phyloP scores from a whole-genome alignment of 2,888 invertebrate species.

The Augiades crinisus region DNA sequence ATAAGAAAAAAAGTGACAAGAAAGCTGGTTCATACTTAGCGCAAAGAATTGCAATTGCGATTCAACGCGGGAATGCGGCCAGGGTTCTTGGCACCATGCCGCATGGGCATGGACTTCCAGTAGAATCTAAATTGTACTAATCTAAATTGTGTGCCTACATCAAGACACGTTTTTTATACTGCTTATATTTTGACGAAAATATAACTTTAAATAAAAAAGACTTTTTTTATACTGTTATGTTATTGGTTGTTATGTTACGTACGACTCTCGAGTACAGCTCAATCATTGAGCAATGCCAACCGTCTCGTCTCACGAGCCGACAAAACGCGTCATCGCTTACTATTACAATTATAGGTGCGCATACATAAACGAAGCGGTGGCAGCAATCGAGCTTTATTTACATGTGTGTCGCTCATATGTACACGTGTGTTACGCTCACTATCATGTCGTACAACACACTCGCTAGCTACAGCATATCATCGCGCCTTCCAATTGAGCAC shows the following conservation, averaged over 20 bases:
- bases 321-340: constrained; percentile 77
- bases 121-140: no score
- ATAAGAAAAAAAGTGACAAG: no score
- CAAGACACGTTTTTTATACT: background rate
- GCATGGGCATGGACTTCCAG: no score
- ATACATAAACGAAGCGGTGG: constrained; percentile 68
- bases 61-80: no score
- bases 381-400: constrained; percentile 67
- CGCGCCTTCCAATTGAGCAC: constrained; percentile 64
- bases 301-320: constrained; percentile 71
- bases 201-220: background rate
- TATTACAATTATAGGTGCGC: constrained; percentile 75
- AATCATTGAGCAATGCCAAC: constrained; percentile 80
- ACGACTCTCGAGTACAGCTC: constrained; percentile 70
- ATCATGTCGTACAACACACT: constrained; percentile 51
- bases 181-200: background rate
- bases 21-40: no score
- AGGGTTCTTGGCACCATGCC: no score
- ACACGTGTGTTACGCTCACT: constrained; percentile 57
- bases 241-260: constrained; percentile 54
- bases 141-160: no score
- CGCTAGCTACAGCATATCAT: constrained; percentile 49
- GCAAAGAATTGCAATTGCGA: no score
- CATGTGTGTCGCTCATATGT: constrained; percentile 61
- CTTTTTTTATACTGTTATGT: constrained; percentile 37